These are phyloP conservation scores for Nyctereutes procyonoides DNA, from an alignment of 2,113 vertebrate genomes.

Conservation along the genomic window DNA sequence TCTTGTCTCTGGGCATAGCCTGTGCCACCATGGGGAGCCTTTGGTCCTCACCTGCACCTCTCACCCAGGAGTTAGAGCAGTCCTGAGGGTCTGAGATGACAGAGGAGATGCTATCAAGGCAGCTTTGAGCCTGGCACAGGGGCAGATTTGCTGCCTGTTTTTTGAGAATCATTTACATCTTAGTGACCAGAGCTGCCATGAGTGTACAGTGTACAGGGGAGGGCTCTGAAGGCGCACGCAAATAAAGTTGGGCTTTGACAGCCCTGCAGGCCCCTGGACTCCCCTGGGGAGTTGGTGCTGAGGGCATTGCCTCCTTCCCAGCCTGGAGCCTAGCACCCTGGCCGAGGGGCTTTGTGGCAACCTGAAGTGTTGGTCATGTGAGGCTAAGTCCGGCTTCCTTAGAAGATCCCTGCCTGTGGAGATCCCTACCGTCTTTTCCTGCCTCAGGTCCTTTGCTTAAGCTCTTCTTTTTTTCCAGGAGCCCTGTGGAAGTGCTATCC, in stretches of 20 bases:
- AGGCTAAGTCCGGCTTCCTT: neutral
- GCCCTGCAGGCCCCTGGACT: neutral
- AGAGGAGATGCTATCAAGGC: neutral
- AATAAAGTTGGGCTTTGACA: neutral
- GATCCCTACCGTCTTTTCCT: neutral
- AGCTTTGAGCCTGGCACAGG: neutral
- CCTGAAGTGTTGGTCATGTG: neutral
- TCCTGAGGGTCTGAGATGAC: neutral
- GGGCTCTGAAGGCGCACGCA: neutral
- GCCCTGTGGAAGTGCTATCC: neutral
- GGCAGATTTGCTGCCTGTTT: conserved; percentile 1
- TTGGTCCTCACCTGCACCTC: neutral
- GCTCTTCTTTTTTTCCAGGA: conserved; percentile 8
- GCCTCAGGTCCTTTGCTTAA: neutral
- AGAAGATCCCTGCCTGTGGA: neutral
- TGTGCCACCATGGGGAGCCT: neutral
- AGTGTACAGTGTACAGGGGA: neutral
- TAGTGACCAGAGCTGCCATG: neutral
- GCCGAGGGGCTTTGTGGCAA: neutral
- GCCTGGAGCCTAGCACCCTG: neutral
- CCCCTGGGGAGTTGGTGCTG: neutral
- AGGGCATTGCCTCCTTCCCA: neutral
- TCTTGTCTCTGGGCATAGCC: neutral
- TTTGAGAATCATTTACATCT: neutral
- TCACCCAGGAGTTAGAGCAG: neutral